Evolutionary conservation across 2,113 vertebrate genomes (phyloP), one percentile per base, ranked within the genome.

Genomic region (Vanacampus margaritifer): DNA sequence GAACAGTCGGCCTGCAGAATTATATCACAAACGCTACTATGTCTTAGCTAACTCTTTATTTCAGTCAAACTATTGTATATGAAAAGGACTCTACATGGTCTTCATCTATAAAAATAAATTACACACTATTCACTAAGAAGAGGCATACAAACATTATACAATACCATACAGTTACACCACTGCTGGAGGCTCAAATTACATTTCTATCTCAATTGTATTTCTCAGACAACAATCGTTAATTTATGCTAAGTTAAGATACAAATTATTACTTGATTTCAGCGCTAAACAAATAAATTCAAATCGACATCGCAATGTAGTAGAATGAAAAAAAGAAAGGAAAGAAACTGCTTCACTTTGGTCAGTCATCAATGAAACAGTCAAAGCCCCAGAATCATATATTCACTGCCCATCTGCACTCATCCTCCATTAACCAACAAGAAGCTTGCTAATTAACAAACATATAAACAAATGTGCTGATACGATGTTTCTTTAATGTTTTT

Each of bases 41-140:
- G 14, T 36, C 51, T 63, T 28, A 37, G 21, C 65, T 5, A 67
- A 51, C 14, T 51, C 65, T 73, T 84, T 82, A 83, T 82, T 74
- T 78, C 41, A 28, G 67, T 51, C 64, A 28, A 71, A 51, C 67
- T 62, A 71, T 2, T 1, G 8, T 39, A 39, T 62, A 62, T 45
- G 64, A 65, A 65, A 61, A 69, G 3, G 51, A 65, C 21, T 65
- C 46, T 6, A 19, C 45, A 17, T 19, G 45, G 17, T 46, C 45
- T 46, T 46, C 17, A 17, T 19, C 16, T 46, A 19, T 17, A 35
- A 79, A 85, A 82, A 85, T 67, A 84, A 77, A 78, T 81, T 53
- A 73, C 65, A 68, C 39, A 41, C 36, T 43, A 73, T 78, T 59
- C 68, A 68, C 46, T 69, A 41, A 37, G 23, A 50, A 69, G 64